A percentile compares a stretch with the other conserved stretches of the same genome.
Conservation (phyloP, 2,797 vertebrate genomes). For the Helicolenus hilgendorfi region DNA sequence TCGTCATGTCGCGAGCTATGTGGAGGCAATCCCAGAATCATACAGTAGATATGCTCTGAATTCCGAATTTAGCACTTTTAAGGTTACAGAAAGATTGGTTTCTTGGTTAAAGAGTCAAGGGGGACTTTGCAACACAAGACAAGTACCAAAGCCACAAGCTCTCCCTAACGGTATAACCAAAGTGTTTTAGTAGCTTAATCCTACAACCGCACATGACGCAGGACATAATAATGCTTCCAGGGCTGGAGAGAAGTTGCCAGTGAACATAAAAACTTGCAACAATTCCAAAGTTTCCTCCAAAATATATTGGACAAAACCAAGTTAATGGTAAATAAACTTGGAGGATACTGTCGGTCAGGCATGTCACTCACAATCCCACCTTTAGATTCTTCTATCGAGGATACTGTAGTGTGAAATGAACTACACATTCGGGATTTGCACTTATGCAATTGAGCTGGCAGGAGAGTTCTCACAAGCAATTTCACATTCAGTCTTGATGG, state of each 20-base stretch:
- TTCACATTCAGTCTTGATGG: slow-evolving; percentile 54
- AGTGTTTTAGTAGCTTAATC: neutral
- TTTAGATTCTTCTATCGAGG: neutral
- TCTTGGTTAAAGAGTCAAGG: neutral
- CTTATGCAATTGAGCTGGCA: slow-evolving; percentile 18
- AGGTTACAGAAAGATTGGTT: neutral
- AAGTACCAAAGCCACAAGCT: neutral
- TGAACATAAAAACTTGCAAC: neutral
- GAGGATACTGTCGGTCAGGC: neutral
- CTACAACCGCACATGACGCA: neutral
- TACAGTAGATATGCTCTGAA: neutral
- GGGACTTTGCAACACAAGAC: neutral
- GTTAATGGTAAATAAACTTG: too few relatives aligned
- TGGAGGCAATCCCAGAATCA: too few relatives aligned
- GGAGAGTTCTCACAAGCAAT: slow-evolving; percentile 49
- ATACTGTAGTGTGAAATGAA: slow-evolving; percentile 1
- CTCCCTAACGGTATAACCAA: neutral
- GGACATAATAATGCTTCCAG: neutral
- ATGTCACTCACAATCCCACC: neutral
- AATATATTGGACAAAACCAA: neutral
- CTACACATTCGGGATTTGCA: neutral
- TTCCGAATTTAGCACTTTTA: neutral
- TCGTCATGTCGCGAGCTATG: too few relatives aligned
- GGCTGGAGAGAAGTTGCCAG: too few relatives aligned
- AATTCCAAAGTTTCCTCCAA: neutral